Percentiles rank a stretch among this genome's conserved stretches.
Conservation (phyloP, 2,888 invertebrate genomes). For the Brachypalpus laphriformis region DNA sequence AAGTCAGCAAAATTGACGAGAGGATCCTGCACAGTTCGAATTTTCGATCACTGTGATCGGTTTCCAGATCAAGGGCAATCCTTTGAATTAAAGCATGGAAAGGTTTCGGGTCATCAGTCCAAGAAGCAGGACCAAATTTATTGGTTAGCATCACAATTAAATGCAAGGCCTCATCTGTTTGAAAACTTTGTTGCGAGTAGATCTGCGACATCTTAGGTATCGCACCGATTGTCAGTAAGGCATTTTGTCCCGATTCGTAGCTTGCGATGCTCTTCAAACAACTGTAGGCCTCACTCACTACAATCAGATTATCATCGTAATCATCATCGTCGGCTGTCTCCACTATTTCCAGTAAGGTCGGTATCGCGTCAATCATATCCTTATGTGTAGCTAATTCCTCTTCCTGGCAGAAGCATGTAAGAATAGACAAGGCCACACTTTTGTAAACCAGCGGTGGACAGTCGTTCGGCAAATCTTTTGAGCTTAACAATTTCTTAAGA, state of each 20-base stretch:
- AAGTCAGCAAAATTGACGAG: constrained; percentile 89
- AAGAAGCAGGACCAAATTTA: constrained; percentile 88
- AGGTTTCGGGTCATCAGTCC: constrained; percentile 90
- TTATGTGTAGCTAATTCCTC: constrained; percentile 91
- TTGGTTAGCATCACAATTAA: constrained; percentile 90
- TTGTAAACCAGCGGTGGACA: constrained; percentile 95
- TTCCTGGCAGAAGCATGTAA: constrained; percentile 93
- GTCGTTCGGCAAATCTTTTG: constrained; percentile 91
- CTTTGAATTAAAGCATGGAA: constrained; percentile 93
- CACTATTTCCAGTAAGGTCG: constrained; percentile 92
- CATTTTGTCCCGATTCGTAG: constrained; percentile 90
- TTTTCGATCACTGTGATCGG: constrained; percentile 93
- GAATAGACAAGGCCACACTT: constrained; percentile 93
- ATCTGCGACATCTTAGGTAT: constrained; percentile 93
- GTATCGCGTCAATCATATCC: constrained; percentile 92
- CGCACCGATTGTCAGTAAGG: constrained; percentile 90
- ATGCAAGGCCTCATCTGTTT: constrained; percentile 93
- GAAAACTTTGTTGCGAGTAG: constrained; percentile 93
- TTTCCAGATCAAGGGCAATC: constrained; percentile 93
- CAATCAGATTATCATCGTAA: constrained; percentile 93
- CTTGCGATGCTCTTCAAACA: constrained; percentile 92
- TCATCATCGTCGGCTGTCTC: constrained; percentile 92
- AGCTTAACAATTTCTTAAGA: constrained; percentile 90
- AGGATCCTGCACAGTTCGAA: constrained; percentile 93
- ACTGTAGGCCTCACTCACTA: constrained; percentile 93